phyloP scores from a whole-genome alignment of 2,113 vertebrate genomes.

The Scophthalmus maximus region DNA sequence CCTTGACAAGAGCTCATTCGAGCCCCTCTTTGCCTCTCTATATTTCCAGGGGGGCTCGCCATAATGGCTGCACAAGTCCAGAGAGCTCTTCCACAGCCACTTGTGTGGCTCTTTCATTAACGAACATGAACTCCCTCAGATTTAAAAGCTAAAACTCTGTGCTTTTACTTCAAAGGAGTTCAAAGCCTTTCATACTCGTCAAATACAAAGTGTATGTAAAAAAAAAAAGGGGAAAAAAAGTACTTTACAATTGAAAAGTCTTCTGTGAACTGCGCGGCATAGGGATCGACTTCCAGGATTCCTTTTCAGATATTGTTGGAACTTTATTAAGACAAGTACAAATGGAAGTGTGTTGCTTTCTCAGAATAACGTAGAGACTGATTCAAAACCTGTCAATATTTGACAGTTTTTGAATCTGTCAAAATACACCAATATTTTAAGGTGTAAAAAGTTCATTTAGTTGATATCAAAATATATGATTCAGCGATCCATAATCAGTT shows the following conservation, averaged over 20 bases:
- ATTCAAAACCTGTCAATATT: no score
- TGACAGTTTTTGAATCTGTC: no score
- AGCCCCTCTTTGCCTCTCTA: conserved; percentile 47
- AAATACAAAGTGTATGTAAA: not conserved
- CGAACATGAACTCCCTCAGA: conserved; percentile 32
- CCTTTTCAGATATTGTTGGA: no score
- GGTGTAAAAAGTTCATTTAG: no score
- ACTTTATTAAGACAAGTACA: no score
- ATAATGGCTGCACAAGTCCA: conserved; percentile 44
- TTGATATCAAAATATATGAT: no score
- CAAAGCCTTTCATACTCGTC: not conserved
- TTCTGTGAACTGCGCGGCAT: not conserved
- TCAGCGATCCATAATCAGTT: no score
- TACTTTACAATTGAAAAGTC: not conserved
- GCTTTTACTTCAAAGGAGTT: conserved; percentile 20
- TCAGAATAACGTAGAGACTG: no score
- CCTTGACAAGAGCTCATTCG: conserved; percentile 48
- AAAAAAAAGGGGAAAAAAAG: no score
- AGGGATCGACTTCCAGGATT: no score
- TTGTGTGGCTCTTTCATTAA: conserved; percentile 48
- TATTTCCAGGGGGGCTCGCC: conserved; percentile 42
- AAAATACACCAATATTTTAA: no score
- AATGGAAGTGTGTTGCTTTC: no score
- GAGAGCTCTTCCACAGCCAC: conserved; percentile 58
- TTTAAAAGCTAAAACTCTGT: conserved; percentile 42